Evolutionary conservation across 2,888 invertebrate genomes (phyloP), one percentile per base, ranked within the genome.

Genomic region (Galeopsomyia nigrocyanea): DNA sequence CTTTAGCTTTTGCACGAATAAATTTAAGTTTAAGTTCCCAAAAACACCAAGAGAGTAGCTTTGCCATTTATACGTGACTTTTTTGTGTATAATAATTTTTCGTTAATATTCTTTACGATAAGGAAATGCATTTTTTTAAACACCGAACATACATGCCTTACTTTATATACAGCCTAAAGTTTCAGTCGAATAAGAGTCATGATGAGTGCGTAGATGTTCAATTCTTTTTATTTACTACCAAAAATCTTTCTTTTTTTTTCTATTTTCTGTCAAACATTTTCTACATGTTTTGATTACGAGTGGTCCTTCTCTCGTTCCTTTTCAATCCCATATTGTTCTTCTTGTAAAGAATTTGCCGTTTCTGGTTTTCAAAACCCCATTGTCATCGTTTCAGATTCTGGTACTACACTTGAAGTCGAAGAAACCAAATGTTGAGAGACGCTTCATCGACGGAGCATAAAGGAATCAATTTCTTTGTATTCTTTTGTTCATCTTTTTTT

Each of bases 141-240:
- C 86, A 86, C 84, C 86, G 80, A 86, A 86, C 86, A 86, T 84
- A 85, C 84, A 85, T 85, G 83, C 83, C 84, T 86, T 86, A 85
- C 77, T 80, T 84, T 85, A 85, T 86, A 78, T 86, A 85, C 86
- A 86, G 84, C 84, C 84, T 86, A 84, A 80, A 84, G 80, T 83
- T 85, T 85, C 85, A 85, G 85, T 85, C 85, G 83, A 85, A 80
- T 82, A 79, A 80, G 79, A 80, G 78, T 82, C 79, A 77, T 79
- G 78, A 80, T 80, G 79, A 79, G 78, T 80, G 80, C 78, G 76
- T 78, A 76, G 71, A 75, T 66, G 31, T 77, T 77, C 74, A 50
- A 64, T 73, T 71, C 66, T 75, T 57, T 55, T 76, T 76, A 19
- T 10, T 50, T 39, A 22, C 5, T 49, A 9, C 39, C 39, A 26